Evolutionary conservation across 2,888 invertebrate genomes (phyloP).

Genomic region (Drosophila formosana): DNA sequence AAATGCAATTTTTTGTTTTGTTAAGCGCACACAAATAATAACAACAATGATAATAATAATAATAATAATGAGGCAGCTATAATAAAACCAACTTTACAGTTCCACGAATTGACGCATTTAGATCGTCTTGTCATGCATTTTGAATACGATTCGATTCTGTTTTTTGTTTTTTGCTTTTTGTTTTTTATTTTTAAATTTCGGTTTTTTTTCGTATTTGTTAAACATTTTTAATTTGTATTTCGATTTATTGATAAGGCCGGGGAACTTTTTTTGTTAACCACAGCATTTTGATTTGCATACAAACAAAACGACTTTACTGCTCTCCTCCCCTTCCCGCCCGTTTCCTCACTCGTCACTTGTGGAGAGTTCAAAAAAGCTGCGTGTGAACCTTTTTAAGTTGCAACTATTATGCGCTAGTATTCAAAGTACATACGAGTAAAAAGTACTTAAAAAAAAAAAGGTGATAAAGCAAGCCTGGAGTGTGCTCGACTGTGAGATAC

Average conservation of each 20-base stretch:
- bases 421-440: slow-evolving; percentile 30
- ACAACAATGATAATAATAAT: slow-evolving; percentile 19
- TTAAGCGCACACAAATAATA: slow-evolving; percentile 27
- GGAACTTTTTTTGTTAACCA: slow-evolving; percentile 27
- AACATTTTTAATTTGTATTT: slow-evolving; percentile 47
- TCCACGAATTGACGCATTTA: slow-evolving; percentile 35
- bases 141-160: slow-evolving; percentile 11
- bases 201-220: slow-evolving; percentile 10
- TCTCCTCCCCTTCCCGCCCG: background rate
- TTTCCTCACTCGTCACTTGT: background rate
- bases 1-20: slow-evolving; percentile 40
- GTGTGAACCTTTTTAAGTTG: slow-evolving; percentile 44
- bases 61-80: slow-evolving; percentile 7
- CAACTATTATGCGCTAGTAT: slow-evolving; percentile 54
- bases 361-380: slow-evolving; percentile 17
- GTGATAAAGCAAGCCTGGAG: background rate
- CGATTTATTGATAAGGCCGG: slow-evolving; percentile 54
- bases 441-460: background rate
- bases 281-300: slow-evolving; percentile 60
- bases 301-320: slow-evolving; percentile 48
- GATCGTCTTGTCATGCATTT: slow-evolving; percentile 13
- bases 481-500: too few species aligned
- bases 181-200: slow-evolving; percentile 5
- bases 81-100: slow-evolving; percentile 31
- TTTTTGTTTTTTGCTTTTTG: slow-evolving; percentile 5